Evolutionary conservation across 2,888 invertebrate species (phyloP).

Genomic region (Drosophila niveifrons): DNA sequence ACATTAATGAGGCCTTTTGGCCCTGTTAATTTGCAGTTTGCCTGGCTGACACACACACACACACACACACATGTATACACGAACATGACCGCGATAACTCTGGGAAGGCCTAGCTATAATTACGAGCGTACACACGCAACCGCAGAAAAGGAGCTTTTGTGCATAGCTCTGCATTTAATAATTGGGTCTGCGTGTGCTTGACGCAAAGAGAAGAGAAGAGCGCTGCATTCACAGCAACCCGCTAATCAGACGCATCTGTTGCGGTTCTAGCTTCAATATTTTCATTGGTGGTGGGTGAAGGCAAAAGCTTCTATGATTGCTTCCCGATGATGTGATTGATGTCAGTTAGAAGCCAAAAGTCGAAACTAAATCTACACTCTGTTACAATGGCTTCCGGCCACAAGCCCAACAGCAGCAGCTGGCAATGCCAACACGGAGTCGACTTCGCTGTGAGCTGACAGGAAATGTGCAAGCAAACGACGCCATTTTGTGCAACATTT

Average conservation of each 20-base stretch:
- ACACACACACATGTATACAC: background rate
- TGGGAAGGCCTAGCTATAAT: constrained; percentile 63
- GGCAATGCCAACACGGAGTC: constrained; percentile 19
- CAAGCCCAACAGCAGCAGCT: constrained; percentile 22
- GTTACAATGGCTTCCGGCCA: constrained; percentile 54
- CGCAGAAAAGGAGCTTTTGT: constrained; percentile 14
- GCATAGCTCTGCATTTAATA: constrained; percentile 45
- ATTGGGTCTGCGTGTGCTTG: constrained; percentile 43
- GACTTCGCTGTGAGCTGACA: constrained; percentile 35
- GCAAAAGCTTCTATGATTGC: constrained; percentile 23
- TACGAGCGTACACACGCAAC: constrained; percentile 32
- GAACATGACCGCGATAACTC: constrained; percentile 40
- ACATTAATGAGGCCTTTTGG: constrained; percentile 69
- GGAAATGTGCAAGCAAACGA: constrained; percentile 61
- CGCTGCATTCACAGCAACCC: constrained; percentile 31
- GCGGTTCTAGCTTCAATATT: constrained; percentile 40
- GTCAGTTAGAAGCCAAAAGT: constrained; percentile 65
- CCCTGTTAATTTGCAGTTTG: constrained; percentile 58
- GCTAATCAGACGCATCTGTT: constrained; percentile 49
- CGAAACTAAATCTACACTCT: constrained; percentile 59
- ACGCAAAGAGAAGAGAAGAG: constrained; percentile 5
- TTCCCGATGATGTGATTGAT: constrained; percentile 57
- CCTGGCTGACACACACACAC: constrained; percentile 11
- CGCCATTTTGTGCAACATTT: constrained; percentile 64
- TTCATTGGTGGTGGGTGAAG: background rate